Evolutionary conservation across 1,140 invertebrate species (phyloP), one percentile per base, ranked within the genome.

Genomic region (Laupala kohalensis): DNA sequence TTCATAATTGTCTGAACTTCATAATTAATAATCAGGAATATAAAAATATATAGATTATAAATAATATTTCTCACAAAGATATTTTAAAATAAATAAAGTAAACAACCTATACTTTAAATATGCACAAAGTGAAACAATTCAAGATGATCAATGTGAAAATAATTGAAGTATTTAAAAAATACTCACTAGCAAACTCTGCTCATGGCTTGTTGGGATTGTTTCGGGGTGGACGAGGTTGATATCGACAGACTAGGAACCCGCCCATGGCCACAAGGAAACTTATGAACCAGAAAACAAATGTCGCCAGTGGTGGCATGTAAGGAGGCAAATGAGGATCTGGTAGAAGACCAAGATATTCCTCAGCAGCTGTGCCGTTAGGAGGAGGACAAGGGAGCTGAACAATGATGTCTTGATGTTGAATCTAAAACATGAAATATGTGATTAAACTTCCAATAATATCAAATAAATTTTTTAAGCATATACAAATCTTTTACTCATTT

Each of bases 321-420:
- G 66, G 73, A 64, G 69, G 28, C 53, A 27, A 24, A 6, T 37
- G 66, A 12, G 66, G 66, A 37, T 67, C 70, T 37, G 15, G 66
- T 62, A 24, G 26, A 24, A 75, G 70, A 27, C 77, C 78, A 28
- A 77, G 73, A 71, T 75, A 76, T 27, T 74, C 62, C 30, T 93
- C 80, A 19, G 90, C 86, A 77, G 90, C 84, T 4, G 86, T 87
- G n/a, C 90, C 91, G 76, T 92, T 90, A 0, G 89, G 88, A 4
- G 86, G 84, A 15, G 90, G 90, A 77, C 91, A 93, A 4, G 89
- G 85, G 24, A 88, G 86, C 77, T 92, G 89, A 25, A 92, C 88
- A 75, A 93, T 92, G 53, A 93, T 92, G 76, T 92, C 91, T 78
- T 91, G 88, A 73, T 88, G 86, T 76, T 92, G 90, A 30, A 91